Evolutionary conservation across 64 coral and sea anemone genomes (phyloP), one percentile per base, ranked within the genome.

Genomic region (Exaiptasia diaphana): DNA sequence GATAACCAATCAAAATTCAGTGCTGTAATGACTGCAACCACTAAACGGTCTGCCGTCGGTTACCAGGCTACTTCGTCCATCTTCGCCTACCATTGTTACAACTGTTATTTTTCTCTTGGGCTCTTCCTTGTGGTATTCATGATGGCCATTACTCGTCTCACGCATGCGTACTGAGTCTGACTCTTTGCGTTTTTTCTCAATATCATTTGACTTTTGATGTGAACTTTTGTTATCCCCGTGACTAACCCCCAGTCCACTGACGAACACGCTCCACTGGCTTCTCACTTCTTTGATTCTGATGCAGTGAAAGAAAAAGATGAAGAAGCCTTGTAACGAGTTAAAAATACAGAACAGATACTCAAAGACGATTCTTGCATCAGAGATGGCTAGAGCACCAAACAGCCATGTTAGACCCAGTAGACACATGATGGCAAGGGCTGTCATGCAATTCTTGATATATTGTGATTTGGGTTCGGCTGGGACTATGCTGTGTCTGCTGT

Each of bases 281-380:
- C 83, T 82, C 40, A 86, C 89, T 38, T 92, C 89, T 52, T 92
- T 75, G 12, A 82, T 76, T 29, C 89, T 79, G 36, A 92, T n/a
- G 23, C 89, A 92, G 23, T 92, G 89, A 27, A 92, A 92, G 4
- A 71, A 75, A 53, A 92, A 92, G 15, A 92, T 92, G 50, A 92
- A 79, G 54, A 86, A 86, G 1, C 89, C 89, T 54, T 92, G 89
- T 28, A 92, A 82, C 43, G 89, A 92, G 34, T 92, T 92, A 48
- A 86, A 92, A 46, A 92, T 86, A 38, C 89, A 86, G 75, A 92
- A 92, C 17, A 92, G 30, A 64, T 92, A 92, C 13, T 92, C 89
- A 70, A 92, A 92, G 28, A 86, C 33, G 13, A 92, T 8, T n/a
- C 76, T 73, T 0, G 81, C 82, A 17, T 73, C 63, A 2, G 64